Evolutionary conservation across 2,797 vertebrate species (phyloP).

Genomic region (Coregonus sp.): DNA sequence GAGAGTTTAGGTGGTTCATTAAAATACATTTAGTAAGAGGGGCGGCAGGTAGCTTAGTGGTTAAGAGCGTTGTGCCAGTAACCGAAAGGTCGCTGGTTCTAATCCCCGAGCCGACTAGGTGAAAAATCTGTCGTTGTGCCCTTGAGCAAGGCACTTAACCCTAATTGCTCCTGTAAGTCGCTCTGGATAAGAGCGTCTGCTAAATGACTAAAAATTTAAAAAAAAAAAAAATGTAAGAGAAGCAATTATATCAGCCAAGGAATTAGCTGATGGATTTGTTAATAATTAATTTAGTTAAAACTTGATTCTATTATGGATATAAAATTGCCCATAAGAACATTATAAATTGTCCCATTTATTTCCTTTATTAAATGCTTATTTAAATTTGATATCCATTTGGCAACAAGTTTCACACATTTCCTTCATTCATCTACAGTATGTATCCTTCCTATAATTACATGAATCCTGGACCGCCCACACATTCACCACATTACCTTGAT

Average conservation of each 20-base stretch:
- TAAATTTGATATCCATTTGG: not conserved
- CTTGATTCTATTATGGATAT: not conserved
- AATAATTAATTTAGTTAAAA: not conserved
- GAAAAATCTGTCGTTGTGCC: too few relatives aligned
- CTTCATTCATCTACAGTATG: not conserved
- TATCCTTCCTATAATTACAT: not conserved
- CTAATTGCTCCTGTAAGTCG: too few relatives aligned
- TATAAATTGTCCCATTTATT: not conserved
- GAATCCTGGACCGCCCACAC: not conserved
- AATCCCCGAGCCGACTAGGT: too few relatives aligned
- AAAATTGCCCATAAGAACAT: not conserved
- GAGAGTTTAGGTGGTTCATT: not conserved
- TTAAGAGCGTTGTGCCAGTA: too few relatives aligned
- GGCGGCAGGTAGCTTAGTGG: too few relatives aligned
- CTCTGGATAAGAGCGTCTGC: too few relatives aligned
- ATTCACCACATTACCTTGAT: not conserved
- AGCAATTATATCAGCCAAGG: too few relatives aligned
- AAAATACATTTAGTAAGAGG: not conserved
- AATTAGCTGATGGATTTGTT: too few relatives aligned
- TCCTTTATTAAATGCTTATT: not conserved
- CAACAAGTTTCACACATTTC: not conserved
- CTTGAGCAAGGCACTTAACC: too few relatives aligned
- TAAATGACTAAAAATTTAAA: too few relatives aligned
- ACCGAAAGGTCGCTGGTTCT: too few relatives aligned
- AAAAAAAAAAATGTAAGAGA: too few relatives aligned